Base-by-base conservation (phyloP, 2,113 vertebrate genomes). In the Melanerpes formicivorus region DNA sequence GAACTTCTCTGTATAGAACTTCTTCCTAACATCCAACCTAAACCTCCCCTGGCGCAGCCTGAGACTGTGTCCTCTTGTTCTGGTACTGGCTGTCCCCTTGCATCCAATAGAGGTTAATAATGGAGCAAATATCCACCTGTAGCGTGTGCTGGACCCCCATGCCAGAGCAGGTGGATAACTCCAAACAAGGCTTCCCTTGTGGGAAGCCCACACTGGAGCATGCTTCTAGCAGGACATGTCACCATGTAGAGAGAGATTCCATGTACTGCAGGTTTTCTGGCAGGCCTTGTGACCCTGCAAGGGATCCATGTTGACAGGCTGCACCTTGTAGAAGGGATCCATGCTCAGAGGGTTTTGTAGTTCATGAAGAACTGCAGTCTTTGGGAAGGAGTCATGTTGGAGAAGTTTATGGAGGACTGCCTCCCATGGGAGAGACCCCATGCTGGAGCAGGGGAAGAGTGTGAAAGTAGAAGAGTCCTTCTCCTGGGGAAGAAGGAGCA, bases 301-400 rank as follows among this genome's bases (percentile, higher is more conserved):
- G 16, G 32, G 18, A 37, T 18, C 14, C 18, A 14, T 1, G 3
- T 13, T 15, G 0, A 14, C 23, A 14, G 3, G 11, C 37, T 62
- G 10, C 3, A 23, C 3, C 10, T 18, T 10, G 21, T 34, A 42
- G 15, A 5, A 22, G 21, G 54, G 5, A 22, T 7, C 14, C 44
- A 29, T 1, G 1, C 44, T 52, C 48, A 23, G 48, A 21, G 48
- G 48, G 22, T 23, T 2, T 32, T 23, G 46, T 25, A 52, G 15
- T n/a, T 42, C 22, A 10, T 37, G 54, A 29, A 80, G 26, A 10
- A 7, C 14, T 37, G 26, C 21, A 48, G 5, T 11, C 54, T 4
- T 0, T 15, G 59, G 8, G 25, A 42, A 16, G 32, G 40, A 29
- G 10, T 23, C 11, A 50, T 2, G 0, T 7, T 11, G 30, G 8